Percentiles rank a stretch among this genome's conserved stretches.
These are phyloP conservation scores for Phoeniculus purpureus DNA, from an alignment of 2,797 vertebrate species.

Conservation along the genomic window DNA sequence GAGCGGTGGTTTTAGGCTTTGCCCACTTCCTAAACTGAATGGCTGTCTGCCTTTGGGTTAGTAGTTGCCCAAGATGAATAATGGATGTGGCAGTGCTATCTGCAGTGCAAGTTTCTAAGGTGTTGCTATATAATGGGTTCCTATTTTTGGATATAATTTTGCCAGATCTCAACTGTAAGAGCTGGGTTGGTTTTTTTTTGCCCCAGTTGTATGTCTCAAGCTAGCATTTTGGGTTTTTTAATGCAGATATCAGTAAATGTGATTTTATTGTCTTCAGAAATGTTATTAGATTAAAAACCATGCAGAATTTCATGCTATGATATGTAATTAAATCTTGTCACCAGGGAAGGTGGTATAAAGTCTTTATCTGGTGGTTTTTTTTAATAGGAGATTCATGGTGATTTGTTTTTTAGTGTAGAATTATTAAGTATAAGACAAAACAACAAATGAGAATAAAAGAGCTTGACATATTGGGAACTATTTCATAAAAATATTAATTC, in stretches of 20 bases:
- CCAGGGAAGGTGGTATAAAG: neutral
- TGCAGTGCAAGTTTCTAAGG: neutral
- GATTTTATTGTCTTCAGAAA: neutral
- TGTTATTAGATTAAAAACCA: neutral
- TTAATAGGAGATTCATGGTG: neutral
- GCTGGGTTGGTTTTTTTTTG: neutral
- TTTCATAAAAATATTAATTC: slow-evolving; percentile 27
- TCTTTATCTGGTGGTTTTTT: neutral
- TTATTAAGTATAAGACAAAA: neutral
- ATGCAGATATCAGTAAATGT: neutral
- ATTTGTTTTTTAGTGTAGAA: neutral
- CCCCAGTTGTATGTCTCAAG: neutral
- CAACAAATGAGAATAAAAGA: neutral
- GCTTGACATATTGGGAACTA: neutral
- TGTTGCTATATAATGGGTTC: neutral
- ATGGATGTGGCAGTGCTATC: neutral
- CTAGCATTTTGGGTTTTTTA: neutral
- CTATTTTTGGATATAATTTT: neutral
- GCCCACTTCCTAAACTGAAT: neutral
- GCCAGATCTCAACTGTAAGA: neutral
- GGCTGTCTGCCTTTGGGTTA: neutral
- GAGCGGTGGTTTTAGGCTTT: neutral
- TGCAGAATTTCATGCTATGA: neutral
- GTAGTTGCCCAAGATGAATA: neutral
- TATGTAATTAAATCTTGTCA: neutral